phyloP scores from a whole-genome alignment of 2,113 vertebrate genomes.

The Amphiprion ocellaris region DNA sequence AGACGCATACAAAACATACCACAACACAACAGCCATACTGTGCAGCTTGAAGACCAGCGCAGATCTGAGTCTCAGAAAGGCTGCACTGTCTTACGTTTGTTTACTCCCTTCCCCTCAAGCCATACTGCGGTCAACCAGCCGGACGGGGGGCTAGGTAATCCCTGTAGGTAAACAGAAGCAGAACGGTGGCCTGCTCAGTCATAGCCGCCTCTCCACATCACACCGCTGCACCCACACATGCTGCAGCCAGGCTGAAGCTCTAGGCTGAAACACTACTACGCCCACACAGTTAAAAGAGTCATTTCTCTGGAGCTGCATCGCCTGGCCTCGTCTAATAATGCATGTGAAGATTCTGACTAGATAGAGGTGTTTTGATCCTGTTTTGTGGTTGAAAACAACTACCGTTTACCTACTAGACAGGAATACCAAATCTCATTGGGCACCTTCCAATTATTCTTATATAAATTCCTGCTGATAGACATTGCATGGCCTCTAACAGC shows the following conservation, averaged over 20 bases:
- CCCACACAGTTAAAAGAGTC: constrained; percentile 60
- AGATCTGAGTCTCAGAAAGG: neutral
- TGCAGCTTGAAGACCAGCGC: neutral
- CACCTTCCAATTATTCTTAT: neutral
- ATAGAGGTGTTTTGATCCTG: neutral
- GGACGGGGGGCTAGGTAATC: constrained; percentile 51
- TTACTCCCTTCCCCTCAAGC: constrained; percentile 48
- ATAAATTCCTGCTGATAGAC: neutral
- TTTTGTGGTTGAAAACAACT: neutral
- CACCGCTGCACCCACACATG: constrained; percentile 64
- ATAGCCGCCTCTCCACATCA: constrained; percentile 53
- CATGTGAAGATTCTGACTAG: constrained; percentile 7
- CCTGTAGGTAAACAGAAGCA: constrained; percentile 71
- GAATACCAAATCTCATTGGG: neutral
- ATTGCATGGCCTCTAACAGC: neutral
- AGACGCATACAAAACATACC: constrained; percentile 9
- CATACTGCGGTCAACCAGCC: constrained; percentile 45
- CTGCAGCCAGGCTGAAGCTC: constrained; percentile 44
- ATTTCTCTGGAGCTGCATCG: constrained; percentile 31
- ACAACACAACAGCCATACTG: constrained; percentile 19
- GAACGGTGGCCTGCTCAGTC: constrained; percentile 37
- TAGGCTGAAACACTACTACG: constrained; percentile 52
- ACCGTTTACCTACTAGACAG: neutral
- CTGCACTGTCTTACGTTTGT: constrained; percentile 44
- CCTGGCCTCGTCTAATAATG: constrained; percentile 13